Percentiles rank a stretch among this genome's conserved stretches.
phyloP scores from a whole-genome alignment of 2,797 vertebrate species.

The Sylvia borin region DNA sequence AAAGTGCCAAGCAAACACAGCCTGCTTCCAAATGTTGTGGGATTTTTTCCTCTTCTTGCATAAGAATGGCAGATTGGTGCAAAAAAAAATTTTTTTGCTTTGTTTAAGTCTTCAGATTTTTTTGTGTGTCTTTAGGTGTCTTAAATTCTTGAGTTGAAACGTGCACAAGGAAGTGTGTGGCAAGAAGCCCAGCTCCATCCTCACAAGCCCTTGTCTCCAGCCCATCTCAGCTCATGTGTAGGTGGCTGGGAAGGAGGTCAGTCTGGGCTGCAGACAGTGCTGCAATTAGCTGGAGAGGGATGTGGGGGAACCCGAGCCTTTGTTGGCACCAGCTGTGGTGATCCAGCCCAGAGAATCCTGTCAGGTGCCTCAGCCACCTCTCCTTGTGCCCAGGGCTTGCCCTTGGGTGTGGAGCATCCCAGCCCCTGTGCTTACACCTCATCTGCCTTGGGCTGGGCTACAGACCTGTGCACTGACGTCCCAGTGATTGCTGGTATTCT shows the following conservation, averaged over 20 bases:
- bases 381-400: not conserved
- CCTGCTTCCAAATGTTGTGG: slow-evolving; percentile 47
- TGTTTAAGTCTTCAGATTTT: not conserved
- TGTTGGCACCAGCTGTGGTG: accelerated
- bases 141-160: not conserved
- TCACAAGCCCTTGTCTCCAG: not conserved
- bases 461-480: not conserved
- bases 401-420: not conserved
- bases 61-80: not conserved
- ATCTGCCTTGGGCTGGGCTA: not conserved
- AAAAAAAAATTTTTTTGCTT: not conserved
- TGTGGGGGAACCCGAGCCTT: not conserved
- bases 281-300: not conserved
- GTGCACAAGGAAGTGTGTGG: not conserved
- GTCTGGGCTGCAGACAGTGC: not conserved
- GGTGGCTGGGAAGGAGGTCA: not conserved
- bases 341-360: not conserved
- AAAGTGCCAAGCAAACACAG: slow-evolving; percentile 51
- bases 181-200: not conserved
- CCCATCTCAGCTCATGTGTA: accelerated
- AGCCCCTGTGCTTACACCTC: accelerated
- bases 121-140: not conserved
- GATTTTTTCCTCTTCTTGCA: not conserved
- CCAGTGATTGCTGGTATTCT: not conserved
- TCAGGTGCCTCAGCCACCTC: not conserved